Conservation (phyloP, 2,113 vertebrate genomes). For the Mirza zaza region DNA sequence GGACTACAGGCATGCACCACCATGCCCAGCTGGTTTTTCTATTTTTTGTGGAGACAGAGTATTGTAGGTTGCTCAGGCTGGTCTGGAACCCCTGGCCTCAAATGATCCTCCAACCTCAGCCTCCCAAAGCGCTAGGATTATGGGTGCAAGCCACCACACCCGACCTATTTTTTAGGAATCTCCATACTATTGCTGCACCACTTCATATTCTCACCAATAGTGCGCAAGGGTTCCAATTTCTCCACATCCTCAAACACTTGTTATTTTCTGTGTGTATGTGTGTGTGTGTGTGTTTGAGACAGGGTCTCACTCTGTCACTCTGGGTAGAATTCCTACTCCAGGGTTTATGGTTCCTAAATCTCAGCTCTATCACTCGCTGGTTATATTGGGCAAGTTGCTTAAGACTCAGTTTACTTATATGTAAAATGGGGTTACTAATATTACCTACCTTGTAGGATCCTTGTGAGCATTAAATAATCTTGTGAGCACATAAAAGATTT, state of each 20-base stretch:
- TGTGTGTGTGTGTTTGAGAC: too few relatives aligned
- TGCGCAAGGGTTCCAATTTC: neutral
- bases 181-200: neutral
- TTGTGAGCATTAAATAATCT: neutral
- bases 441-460: neutral
- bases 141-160: accelerated
- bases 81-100: neutral
- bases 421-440: neutral
- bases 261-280: too few relatives aligned
- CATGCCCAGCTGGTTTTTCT: too few relatives aligned
- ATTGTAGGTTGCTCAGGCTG: neutral
- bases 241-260: neutral
- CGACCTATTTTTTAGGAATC: neutral
- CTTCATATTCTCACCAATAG: neutral
- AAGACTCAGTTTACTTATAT: neutral
- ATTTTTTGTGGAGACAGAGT: too few relatives aligned
- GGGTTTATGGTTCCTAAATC: neutral
- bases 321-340: neutral
- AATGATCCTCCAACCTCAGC: neutral
- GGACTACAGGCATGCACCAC: too few relatives aligned
- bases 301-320: too few relatives aligned
- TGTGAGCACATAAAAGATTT: neutral
- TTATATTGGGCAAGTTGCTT: neutral
- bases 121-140: neutral
- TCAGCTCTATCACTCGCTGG: neutral